Conservation (phyloP, 2,113 vertebrate species). For the Amazona guildingii region DNA sequence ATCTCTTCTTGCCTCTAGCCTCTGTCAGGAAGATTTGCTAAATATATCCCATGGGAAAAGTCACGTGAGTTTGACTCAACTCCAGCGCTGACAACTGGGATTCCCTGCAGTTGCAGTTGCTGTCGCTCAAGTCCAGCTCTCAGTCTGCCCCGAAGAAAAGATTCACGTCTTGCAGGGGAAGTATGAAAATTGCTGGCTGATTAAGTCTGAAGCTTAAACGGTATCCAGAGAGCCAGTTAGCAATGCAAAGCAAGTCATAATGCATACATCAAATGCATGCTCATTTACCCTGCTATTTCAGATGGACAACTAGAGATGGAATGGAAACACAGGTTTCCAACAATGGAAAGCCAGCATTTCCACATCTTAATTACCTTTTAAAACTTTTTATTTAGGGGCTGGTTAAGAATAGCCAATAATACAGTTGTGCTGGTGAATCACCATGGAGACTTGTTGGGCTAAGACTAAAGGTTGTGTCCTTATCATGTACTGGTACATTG, state of each 20-base stretch:
- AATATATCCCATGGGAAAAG: conserved; percentile 76
- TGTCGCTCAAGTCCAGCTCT: conserved; percentile 64
- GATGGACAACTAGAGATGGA: not conserved
- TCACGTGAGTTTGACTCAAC: conserved; percentile 72
- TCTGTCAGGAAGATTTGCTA: conserved; percentile 80
- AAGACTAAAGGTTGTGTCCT: not conserved
- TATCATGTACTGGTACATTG: not conserved
- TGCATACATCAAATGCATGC: conserved; percentile 70
- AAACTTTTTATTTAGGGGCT: not conserved
- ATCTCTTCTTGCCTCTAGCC: conserved; percentile 80
- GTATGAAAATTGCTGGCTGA: conserved; percentile 83
- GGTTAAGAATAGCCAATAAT: not conserved
- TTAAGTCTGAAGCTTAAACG: conserved; percentile 87
- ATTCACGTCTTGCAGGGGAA: conserved; percentile 74
- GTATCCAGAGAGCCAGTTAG: conserved; percentile 83
- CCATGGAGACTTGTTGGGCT: not conserved
- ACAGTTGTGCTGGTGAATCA: not conserved
- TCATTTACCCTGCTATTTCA: conserved; percentile 32
- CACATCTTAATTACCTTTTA: not conserved
- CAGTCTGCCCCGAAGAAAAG: conserved; percentile 73
- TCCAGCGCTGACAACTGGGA: conserved; percentile 73
- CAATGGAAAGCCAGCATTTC: fast-evolving
- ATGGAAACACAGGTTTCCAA: not conserved
- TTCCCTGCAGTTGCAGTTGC: conserved; percentile 77
- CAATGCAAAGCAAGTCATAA: conserved; percentile 80